Evolutionary conservation across 2,797 vertebrate species (phyloP).

Genomic region (Mormyrus hasselquistii): DNA sequence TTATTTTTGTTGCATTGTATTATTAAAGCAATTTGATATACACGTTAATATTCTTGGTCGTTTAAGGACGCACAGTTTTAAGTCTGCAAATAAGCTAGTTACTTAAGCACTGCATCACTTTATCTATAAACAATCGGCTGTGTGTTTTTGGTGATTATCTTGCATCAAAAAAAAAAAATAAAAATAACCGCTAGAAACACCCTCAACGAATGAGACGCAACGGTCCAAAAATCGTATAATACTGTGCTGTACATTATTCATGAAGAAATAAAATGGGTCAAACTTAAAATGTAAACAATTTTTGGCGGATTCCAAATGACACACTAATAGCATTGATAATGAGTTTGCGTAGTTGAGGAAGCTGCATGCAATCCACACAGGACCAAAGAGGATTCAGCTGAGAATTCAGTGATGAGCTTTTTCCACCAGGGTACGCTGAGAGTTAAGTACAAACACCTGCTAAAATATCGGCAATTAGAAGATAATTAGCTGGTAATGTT

Average conservation of each 20-base stretch:
- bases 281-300: conserved; percentile 27
- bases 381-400: conserved; percentile 66
- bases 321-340: conserved; percentile 30
- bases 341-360: conserved; percentile 24
- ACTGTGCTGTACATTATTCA: conserved; percentile 14
- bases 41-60: neutral
- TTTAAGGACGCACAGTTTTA: neutral
- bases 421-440: conserved; percentile 71
- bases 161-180: neutral
- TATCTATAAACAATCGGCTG: neutral
- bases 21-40: neutral
- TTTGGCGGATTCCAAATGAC: conserved; percentile 27
- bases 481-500: conserved; percentile 84
- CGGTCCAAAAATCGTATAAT: neutral
- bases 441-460: conserved; percentile 83
- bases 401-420: conserved; percentile 64
- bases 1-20: neutral
- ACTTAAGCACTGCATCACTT: neutral
- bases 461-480: conserved; percentile 80
- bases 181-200: neutral
- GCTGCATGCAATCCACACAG: conserved; percentile 46
- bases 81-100: neutral
- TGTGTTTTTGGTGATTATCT: neutral
- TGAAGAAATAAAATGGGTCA: conserved; percentile 20
- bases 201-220: neutral